phyloP scores from a whole-genome alignment of 2,113 vertebrate species.

The Cacatua alba region DNA sequence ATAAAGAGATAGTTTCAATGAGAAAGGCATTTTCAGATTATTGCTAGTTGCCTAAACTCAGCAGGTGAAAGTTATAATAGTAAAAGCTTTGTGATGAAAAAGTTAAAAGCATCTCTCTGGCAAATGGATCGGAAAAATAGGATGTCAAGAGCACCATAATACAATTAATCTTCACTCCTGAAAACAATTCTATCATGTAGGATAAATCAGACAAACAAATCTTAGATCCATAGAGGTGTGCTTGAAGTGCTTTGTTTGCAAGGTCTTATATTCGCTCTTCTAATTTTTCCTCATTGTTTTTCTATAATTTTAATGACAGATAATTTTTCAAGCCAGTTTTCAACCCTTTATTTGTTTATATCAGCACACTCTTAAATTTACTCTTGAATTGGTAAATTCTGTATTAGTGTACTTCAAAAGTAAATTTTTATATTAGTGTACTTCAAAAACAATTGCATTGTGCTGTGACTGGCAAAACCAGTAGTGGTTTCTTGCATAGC shows the following conservation, averaged over 20 bases:
- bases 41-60: constrained; percentile 68
- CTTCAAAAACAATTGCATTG: not conserved
- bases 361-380: not conserved
- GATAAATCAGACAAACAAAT: constrained; percentile 70
- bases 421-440: not conserved
- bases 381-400: not conserved
- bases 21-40: constrained; percentile 63
- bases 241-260: constrained; percentile 41
- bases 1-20: not conserved
- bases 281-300: constrained; percentile 10
- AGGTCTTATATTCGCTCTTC: constrained; percentile 27
- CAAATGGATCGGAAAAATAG: constrained; percentile 74
- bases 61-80: constrained; percentile 74
- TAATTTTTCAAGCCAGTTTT: constrained; percentile 2
- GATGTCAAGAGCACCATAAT: constrained; percentile 63
- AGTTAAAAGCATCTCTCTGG: constrained; percentile 71
- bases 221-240: constrained; percentile 42
- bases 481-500: not conserved
- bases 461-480: not conserved
- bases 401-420: not conserved
- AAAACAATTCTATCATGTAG: constrained; percentile 56
- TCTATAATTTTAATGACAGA: constrained; percentile 19
- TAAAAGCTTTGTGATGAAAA: constrained; percentile 69
- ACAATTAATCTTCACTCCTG: constrained; percentile 70
- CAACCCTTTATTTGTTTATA: not conserved